Conservation (phyloP, 2,888 invertebrate species). For the Selenia dentaria region DNA sequence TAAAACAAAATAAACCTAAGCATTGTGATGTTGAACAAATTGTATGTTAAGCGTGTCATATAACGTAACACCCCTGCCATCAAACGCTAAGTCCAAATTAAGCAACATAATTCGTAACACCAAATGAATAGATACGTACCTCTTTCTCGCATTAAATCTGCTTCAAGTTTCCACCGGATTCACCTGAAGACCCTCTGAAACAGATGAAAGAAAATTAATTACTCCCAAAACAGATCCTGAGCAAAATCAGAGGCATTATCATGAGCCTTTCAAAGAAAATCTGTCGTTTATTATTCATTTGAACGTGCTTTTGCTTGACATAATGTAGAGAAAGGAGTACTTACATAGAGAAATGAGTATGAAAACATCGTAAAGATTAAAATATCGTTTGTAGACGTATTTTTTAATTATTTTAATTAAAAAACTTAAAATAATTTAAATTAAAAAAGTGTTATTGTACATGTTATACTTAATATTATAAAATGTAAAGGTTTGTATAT, state of each 20-base stretch:
- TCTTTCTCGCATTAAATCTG: conserved; percentile 20
- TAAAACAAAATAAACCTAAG: no score
- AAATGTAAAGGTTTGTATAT: no score
- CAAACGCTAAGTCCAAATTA: no score
- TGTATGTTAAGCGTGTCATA: no score
- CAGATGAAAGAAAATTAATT: conserved; percentile 34
- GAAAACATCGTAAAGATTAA: neutral
- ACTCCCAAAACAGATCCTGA: conserved; percentile 22
- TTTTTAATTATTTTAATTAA: no score
- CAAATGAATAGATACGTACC: conserved; percentile 20
- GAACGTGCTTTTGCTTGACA: conserved; percentile 8
- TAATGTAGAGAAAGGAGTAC: neutral
- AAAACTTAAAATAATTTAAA: no score
- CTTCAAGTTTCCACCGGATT: conserved; percentile 15
- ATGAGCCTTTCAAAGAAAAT: conserved; percentile 25
- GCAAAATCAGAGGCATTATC: conserved; percentile 26
- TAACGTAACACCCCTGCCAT: no score
- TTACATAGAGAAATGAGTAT: no score
- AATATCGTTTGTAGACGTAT: no score
- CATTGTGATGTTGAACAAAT: no score
- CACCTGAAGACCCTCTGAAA: conserved; percentile 24
- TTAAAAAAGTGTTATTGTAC: no score
- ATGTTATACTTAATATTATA: no score
- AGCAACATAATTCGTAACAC: conserved; percentile 1
- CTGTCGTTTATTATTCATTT: conserved; percentile 26